Evolutionary conservation across 2,888 invertebrate genomes (phyloP).

Genomic region (Tenodera sinensis): DNA sequence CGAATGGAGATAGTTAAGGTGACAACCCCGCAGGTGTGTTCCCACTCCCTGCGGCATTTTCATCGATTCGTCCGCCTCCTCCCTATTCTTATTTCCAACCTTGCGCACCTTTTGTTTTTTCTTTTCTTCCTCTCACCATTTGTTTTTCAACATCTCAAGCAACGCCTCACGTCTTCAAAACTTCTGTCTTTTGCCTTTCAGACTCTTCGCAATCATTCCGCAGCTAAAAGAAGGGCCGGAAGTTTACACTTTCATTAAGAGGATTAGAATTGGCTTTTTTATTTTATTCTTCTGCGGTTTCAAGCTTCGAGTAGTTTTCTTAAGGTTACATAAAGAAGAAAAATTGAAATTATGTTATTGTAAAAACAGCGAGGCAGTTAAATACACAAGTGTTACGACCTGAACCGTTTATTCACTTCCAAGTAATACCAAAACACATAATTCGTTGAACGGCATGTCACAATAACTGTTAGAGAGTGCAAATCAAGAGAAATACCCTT

Average conservation of each 20-base stretch:
- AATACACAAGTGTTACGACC: too few relatives aligned
- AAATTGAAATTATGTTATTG: too few relatives aligned
- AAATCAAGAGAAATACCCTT: too few relatives aligned
- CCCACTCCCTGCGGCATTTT: constrained; percentile 1
- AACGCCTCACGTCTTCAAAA: neutral
- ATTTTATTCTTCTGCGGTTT: neutral
- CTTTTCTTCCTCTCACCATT: neutral
- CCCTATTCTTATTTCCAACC: neutral
- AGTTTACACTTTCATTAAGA: neutral
- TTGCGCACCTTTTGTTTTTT: neutral
- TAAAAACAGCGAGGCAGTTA: too few relatives aligned
- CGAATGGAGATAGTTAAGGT: neutral
- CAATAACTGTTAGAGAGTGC: too few relatives aligned
- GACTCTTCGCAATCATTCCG: neutral
- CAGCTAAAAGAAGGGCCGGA: neutral
- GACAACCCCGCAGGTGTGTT: neutral
- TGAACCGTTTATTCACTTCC: too few relatives aligned
- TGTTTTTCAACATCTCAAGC: neutral
- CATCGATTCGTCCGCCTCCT: neutral
- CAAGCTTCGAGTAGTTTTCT: neutral
- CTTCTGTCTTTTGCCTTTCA: neutral
- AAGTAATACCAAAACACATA: too few relatives aligned
- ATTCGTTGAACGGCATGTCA: too few relatives aligned
- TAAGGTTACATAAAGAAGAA: too few relatives aligned
- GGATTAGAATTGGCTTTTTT: neutral